Conservation (phyloP, 2,113 vertebrate species). For the Gasterosteus nipponicus region DNA sequence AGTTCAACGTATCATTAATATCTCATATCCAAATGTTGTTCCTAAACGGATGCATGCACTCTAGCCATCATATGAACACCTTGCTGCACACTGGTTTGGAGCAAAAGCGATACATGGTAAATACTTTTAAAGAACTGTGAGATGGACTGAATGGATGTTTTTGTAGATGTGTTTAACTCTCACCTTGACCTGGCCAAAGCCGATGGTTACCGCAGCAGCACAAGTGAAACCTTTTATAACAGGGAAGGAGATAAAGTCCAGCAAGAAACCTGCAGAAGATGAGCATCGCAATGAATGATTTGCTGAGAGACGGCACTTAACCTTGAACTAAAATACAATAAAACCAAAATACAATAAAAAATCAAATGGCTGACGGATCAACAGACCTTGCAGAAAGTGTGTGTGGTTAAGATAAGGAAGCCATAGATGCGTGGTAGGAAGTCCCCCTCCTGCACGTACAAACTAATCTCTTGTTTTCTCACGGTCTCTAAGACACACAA, state of each 20-base stretch:
- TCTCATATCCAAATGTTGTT: too few relatives aligned
- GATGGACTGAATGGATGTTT: neutral
- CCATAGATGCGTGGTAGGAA: slow-evolving; percentile 17
- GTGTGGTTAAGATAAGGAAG: slow-evolving; percentile 19
- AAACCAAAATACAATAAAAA: neutral
- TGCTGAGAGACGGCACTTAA: neutral
- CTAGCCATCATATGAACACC: too few relatives aligned
- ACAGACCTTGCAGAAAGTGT: neutral
- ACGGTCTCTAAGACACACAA: too few relatives aligned
- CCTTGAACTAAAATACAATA: neutral
- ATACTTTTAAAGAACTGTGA: neutral
- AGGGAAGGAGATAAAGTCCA: slow-evolving; percentile 94
- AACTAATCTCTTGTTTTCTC: slow-evolving; percentile 9
- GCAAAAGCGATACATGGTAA: too few relatives aligned
- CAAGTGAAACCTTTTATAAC: slow-evolving; percentile 97
- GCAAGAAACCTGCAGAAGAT: slow-evolving; percentile 86
- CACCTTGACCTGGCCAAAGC: slow-evolving; percentile 95
- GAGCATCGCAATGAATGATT: slow-evolving; percentile 4
- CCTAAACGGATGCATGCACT: neutral
- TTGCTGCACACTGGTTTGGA: too few relatives aligned
- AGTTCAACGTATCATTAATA: too few relatives aligned
- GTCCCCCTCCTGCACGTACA: neutral
- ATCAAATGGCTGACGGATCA: neutral
- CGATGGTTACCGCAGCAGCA: slow-evolving; percentile 91
- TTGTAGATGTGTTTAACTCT: slow-evolving; percentile 18